phyloP scores from a whole-genome alignment of 1,140 invertebrate genomes.

The Drosophila bocki region DNA sequence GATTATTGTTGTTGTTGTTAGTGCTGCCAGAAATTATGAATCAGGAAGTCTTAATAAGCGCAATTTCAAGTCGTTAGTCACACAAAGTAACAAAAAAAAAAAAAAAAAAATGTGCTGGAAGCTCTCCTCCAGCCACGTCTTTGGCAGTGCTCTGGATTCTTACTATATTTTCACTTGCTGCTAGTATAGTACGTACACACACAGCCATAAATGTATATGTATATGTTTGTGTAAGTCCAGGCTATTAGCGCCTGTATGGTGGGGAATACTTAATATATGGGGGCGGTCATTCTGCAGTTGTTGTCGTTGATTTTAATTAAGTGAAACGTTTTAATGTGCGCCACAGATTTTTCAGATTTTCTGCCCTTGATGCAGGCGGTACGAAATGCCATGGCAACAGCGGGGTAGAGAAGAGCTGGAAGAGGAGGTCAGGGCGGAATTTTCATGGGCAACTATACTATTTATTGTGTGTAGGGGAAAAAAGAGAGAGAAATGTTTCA shows the following conservation, averaged over 20 bases:
- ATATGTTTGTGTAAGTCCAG: constrained; percentile 5
- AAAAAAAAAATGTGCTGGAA: constrained; percentile 41
- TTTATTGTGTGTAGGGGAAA: constrained; percentile 18
- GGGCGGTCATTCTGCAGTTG: constrained; percentile 59
- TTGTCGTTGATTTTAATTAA: constrained; percentile 75
- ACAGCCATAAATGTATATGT: constrained; percentile 20
- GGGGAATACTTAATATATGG: constrained; percentile 36
- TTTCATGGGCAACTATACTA: constrained; percentile 40
- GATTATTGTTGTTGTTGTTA: constrained; percentile 25
- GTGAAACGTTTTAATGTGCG: constrained; percentile 75
- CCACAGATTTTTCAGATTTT: constrained; percentile 64
- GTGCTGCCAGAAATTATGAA: constrained; percentile 75
- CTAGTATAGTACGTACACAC: constrained; percentile 7
- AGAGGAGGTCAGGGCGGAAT: constrained; percentile 8
- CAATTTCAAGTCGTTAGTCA: constrained; percentile 83
- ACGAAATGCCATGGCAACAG: not conserved
- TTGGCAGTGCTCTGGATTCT: constrained; percentile 43
- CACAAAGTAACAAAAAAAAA: constrained; percentile 41
- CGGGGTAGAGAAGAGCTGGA: too few relatives aligned
- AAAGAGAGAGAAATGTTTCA: constrained; percentile 13
- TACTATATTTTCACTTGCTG: constrained; percentile 23
- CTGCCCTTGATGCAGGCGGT: constrained; percentile 41
- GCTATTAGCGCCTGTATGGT: constrained; percentile 56
- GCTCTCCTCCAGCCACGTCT: constrained; percentile 57
- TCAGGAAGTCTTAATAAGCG: constrained; percentile 84